Evolutionary conservation across 1,140 invertebrate species (phyloP), one percentile per base, ranked within the genome.

Genomic region (Trichomalopsis sarcophagae): DNA sequence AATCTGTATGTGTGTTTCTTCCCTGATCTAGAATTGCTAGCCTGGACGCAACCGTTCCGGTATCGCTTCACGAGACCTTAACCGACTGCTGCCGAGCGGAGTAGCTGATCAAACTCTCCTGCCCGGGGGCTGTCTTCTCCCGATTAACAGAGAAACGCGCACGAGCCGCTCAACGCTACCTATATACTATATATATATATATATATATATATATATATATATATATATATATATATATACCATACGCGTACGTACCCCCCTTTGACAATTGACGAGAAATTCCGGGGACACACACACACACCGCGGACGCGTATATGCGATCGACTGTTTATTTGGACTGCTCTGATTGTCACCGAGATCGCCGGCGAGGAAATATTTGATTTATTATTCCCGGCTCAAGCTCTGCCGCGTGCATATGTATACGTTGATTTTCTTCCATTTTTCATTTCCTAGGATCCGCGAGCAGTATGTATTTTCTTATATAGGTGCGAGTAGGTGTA

Each of bases 11-110:
- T 77, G 33, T 71, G 89, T 88, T 90, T 92, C 88, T 93, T 90
- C 90, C 88, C 81, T 89, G 21, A 62, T 62, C 55, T 91, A 93
- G 92, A 93, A 90, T 90, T 93, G 84, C 92, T 93, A 87, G 90
- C 89, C 90, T 93, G 92, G 92, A 88, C 92, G 44, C 81, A 86
- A 50, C 89, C 92, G 81, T 92, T 92, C 89, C 91, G 91, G 88
- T 92, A 93, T 92, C 92, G 92, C 88, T 93, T 93, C 90, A 89
- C 92, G 88, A 91, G 92, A 92, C 92, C 92, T 88, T 93, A 93
- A 79, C 50, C 17, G 17, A 21, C 69, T 73, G 23, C 17, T 21
- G 40, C 6, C 17, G 40, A 55, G 36, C 47, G 17, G 55, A 62
- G 21, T 11, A 79, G 76, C 75, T 77, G 82, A 83, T 62, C 55